Conservation (phyloP, 2,797 vertebrate species). For the Sparidentex hasta region DNA sequence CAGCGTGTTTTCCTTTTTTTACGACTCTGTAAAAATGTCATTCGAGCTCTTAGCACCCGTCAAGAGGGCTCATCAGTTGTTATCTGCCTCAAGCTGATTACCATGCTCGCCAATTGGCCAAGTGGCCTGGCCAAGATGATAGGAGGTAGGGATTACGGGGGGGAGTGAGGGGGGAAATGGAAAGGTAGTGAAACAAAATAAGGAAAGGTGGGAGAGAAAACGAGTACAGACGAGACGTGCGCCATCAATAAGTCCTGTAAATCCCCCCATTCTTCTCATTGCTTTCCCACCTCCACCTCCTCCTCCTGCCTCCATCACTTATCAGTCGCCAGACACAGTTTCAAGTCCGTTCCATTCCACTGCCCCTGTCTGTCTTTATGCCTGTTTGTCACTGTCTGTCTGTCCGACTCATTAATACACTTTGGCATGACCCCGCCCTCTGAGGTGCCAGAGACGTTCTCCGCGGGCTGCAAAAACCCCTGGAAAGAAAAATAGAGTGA, state of each 20-base stretch:
- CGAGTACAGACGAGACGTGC: slow-evolving; percentile 3
- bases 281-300: slow-evolving; percentile 21
- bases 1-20: slow-evolving; percentile 56
- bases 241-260: slow-evolving; percentile 47
- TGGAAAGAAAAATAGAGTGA: slow-evolving; percentile 36
- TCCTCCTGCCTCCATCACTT: slow-evolving; percentile 55
- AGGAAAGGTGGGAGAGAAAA: not conserved
- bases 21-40: slow-evolving; percentile 72
- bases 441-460: slow-evolving; percentile 53
- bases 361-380: slow-evolving; percentile 73
- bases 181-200: slow-evolving; percentile 14
- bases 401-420: slow-evolving; percentile 68
- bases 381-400: slow-evolving; percentile 62
- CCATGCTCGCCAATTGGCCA: slow-evolving; percentile 61
- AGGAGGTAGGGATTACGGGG: slow-evolving; percentile 67
- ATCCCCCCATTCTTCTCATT: slow-evolving; percentile 38
- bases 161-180: not conserved
- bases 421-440: slow-evolving; percentile 51
- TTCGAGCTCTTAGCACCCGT: slow-evolving; percentile 55
- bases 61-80: slow-evolving; percentile 85
- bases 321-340: slow-evolving; percentile 73
- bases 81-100: slow-evolving; percentile 85
- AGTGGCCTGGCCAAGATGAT: slow-evolving; percentile 70
- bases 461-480: slow-evolving; percentile 13
- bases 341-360: slow-evolving; percentile 74